Evolutionary conservation across 2,113 vertebrate genomes (phyloP).

Genomic region (Ameiurus melas): DNA sequence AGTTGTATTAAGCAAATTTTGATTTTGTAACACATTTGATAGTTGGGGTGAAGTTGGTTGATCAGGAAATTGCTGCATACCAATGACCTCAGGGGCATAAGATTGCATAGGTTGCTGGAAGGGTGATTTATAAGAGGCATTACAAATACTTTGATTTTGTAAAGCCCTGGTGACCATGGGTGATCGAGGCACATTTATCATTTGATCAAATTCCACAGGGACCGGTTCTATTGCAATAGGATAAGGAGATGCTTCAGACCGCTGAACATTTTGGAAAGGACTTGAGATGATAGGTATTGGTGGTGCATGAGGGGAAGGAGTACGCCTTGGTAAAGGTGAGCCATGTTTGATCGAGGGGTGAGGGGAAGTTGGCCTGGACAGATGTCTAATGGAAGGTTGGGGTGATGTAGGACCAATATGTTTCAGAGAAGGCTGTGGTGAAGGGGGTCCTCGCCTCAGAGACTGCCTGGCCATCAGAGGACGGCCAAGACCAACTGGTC

Average conservation of each 20-base stretch:
- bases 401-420: constrained; percentile 60
- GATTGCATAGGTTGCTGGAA: constrained; percentile 34
- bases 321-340: constrained; percentile 54
- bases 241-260: constrained; percentile 31
- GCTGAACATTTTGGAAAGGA: constrained; percentile 47
- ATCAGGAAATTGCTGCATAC: constrained; percentile 22
- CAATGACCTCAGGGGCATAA: constrained; percentile 23
- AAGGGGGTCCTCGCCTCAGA: constrained; percentile 55
- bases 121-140: constrained; percentile 19
- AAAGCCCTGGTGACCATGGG: constrained; percentile 18
- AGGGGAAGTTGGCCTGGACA: constrained; percentile 53
- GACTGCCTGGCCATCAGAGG: constrained; percentile 68
- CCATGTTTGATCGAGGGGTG: constrained; percentile 52
- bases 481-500: constrained; percentile 70
- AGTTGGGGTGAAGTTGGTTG: constrained; percentile 37
- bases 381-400: constrained; percentile 60
- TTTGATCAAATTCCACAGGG: constrained; percentile 33
- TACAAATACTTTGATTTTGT: constrained; percentile 27
- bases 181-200: constrained; percentile 36
- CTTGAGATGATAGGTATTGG: constrained; percentile 60
- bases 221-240: neutral
- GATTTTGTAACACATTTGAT: constrained; percentile 45
- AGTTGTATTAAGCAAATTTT: constrained; percentile 20
- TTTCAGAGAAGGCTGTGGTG: constrained; percentile 71
- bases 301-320: constrained; percentile 52